Conservation (phyloP, 1,140 invertebrate species). For the Drosophila nigromelanica region DNA sequence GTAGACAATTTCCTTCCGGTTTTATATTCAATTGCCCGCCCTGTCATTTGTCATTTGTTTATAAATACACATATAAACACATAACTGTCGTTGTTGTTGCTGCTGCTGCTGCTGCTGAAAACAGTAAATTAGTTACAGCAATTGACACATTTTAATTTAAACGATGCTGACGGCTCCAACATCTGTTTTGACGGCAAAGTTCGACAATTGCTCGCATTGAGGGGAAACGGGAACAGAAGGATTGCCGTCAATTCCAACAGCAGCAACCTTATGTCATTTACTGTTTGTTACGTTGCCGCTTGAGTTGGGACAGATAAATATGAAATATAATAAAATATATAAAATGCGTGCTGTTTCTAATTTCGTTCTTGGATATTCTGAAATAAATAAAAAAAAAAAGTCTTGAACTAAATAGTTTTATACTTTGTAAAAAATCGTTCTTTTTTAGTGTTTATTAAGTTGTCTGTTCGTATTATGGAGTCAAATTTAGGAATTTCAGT, state of each 20-base stretch:
- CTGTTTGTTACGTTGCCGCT: not conserved
- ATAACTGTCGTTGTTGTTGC: slow-evolving; percentile 5
- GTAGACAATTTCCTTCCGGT: slow-evolving; percentile 80
- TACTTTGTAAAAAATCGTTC: too few relatives aligned
- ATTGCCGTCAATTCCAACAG: slow-evolving; percentile 19
- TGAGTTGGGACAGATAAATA: slow-evolving; percentile 6
- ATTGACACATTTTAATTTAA: slow-evolving; percentile 79
- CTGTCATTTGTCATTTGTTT: slow-evolving; percentile 79
- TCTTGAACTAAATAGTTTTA: too few relatives aligned
- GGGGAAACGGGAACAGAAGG: not conserved
- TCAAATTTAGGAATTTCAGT: too few relatives aligned
- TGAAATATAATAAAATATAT: too few relatives aligned
- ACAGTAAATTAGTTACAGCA: slow-evolving; percentile 70
- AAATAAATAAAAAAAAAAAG: too few relatives aligned
- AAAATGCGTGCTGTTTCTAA: too few relatives aligned
- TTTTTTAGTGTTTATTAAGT: too few relatives aligned
- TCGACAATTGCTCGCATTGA: slow-evolving; percentile 2
- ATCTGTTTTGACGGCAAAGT: slow-evolving; percentile 43
- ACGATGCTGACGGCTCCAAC: slow-evolving; percentile 60
- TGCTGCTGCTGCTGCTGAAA: slow-evolving; percentile 57
- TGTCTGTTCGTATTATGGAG: too few relatives aligned
- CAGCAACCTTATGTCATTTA: slow-evolving; percentile 28
- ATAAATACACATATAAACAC: slow-evolving; percentile 71
- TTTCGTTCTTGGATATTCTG: not conserved
- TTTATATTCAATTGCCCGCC: slow-evolving; percentile 73